Percentiles rank a stretch among this genome's conserved stretches.
phyloP scores from a whole-genome alignment of 64 coral and sea anemone species.

The Montipora cactus region DNA sequence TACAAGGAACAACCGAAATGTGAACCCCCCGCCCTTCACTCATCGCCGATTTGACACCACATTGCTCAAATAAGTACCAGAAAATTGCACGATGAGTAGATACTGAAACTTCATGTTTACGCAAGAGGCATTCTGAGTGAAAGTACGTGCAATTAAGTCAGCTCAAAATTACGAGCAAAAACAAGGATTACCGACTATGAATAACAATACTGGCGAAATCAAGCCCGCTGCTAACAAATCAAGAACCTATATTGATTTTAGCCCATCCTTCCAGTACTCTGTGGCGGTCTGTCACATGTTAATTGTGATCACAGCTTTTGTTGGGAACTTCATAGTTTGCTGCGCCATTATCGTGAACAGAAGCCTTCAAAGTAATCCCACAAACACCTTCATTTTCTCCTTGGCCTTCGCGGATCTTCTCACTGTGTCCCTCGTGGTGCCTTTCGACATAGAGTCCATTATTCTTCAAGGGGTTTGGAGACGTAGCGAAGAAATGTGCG shows the following conservation, averaged over 20 bases:
- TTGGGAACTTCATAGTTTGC: slow-evolving; percentile 57
- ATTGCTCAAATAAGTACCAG: too few relatives aligned
- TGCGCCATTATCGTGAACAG: slow-evolving; percentile 25
- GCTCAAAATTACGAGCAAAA: neutral
- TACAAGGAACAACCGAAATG: too few relatives aligned
- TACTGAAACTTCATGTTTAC: too few relatives aligned
- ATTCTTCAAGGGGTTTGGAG: slow-evolving; percentile 52
- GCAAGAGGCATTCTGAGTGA: too few relatives aligned
- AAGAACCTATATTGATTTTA: neutral
- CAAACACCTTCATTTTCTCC: slow-evolving; percentile 60
- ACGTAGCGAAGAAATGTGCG: slow-evolving; percentile 71
- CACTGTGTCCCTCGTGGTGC: slow-evolving; percentile 4
- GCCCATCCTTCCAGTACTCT: slow-evolving; percentile 49
- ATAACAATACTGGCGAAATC: neutral
- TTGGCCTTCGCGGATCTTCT: slow-evolving; percentile 56
- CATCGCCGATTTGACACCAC: too few relatives aligned
- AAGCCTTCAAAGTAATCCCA: slow-evolving; percentile 50
- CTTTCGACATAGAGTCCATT: slow-evolving; percentile 74
- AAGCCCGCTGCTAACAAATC: neutral
- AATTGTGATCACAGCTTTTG: neutral
- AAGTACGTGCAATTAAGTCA: too few relatives aligned
- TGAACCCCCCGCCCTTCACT: too few relatives aligned
- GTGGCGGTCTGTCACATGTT: slow-evolving; percentile 61
- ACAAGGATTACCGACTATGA: neutral
- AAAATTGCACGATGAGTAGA: too few relatives aligned